Evolutionary conservation across 1,140 invertebrate genomes (phyloP), one percentile per base, ranked within the genome.

Genomic region (Leptonema lineaticorne): DNA sequence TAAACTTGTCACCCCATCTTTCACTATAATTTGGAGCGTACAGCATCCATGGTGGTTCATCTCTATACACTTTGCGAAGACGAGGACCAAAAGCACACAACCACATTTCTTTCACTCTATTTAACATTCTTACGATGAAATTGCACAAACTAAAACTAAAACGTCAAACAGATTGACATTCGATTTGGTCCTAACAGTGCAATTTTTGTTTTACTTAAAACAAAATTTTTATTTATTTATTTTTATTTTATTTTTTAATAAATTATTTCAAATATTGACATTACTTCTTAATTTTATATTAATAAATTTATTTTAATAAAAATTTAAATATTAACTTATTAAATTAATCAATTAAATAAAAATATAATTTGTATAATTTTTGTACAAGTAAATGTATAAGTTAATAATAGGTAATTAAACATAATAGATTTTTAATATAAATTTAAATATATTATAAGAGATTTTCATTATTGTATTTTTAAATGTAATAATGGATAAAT

Each of bases 1-100:
- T 84, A 16, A 92, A 81, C 76, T 86, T 85, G 75, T 92, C 88
- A n/a, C 89, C 85, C 83, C 86, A 86, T 78, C 83, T 86, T 78
- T 93, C 91, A 33, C 88, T 78, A 24, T 75, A 79, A 30, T 84
- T 81, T 14, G 89, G 85, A 73, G 88, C 82, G 75, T 92, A 92
- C 29, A 59, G 29, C 24, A 41, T 30, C 11, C 48, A 26, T 0
- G 67, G 30, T 2, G 59, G 79, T 67, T 78, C 76, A 74, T 76
- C 75, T 74, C 85, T 81, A 74, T 89, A 88, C 74, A 88, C 81
- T 82, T 87, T 88, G 66, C 83, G 86, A 64, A 90, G 79, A 69
- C 84, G 82, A 11, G 88, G 89, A 14, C 86, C 84, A 75, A 89
- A 86, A 66, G 87, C 78, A 74, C 84, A 89, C 6, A 67, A 50